A percentile compares a stretch with the other conserved stretches of the same genome.
Evolutionary conservation across 2,888 invertebrate species (phyloP).

Genomic region (Tolmerus cingulatus): DNA sequence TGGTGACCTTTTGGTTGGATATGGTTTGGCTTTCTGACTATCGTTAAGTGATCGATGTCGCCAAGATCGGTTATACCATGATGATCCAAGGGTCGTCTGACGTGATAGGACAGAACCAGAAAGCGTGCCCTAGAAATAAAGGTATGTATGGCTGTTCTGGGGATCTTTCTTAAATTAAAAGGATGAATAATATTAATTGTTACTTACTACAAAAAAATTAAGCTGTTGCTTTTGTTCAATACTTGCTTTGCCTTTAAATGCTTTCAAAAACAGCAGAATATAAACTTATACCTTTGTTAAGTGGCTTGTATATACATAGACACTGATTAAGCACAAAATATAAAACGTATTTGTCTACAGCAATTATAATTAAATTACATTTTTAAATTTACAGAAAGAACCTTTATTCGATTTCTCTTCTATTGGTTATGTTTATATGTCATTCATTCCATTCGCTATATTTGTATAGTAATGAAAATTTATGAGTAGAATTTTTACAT

Average conservation of each 20-base stretch:
- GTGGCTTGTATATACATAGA: background rate
- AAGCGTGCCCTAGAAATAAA: constrained; percentile 1
- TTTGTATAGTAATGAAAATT: too few species aligned
- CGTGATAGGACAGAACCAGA: background rate
- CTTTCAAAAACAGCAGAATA: background rate
- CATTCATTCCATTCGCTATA: too few species aligned
- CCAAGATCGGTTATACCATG: constrained; percentile 16
- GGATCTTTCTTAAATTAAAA: too few species aligned
- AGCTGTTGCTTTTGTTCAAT: background rate
- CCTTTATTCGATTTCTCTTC: too few species aligned
- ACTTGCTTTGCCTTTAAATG: background rate
- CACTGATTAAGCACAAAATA: background rate
- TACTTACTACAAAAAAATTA: background rate
- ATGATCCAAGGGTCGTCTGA: background rate
- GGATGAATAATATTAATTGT: background rate
- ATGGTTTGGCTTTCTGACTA: background rate
- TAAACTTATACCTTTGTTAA: background rate
- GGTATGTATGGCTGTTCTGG: background rate
- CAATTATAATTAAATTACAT: background rate
- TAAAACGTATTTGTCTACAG: background rate
- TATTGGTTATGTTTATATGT: too few species aligned
- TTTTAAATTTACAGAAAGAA: background rate
- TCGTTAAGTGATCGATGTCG: background rate
- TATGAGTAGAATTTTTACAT: too few species aligned
- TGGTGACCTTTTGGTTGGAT: background rate